A percentile compares a stretch with the other conserved stretches of the same genome.
Evolutionary conservation across 2,888 invertebrate genomes (phyloP).

Genomic region (Synergus umbraculus): DNA sequence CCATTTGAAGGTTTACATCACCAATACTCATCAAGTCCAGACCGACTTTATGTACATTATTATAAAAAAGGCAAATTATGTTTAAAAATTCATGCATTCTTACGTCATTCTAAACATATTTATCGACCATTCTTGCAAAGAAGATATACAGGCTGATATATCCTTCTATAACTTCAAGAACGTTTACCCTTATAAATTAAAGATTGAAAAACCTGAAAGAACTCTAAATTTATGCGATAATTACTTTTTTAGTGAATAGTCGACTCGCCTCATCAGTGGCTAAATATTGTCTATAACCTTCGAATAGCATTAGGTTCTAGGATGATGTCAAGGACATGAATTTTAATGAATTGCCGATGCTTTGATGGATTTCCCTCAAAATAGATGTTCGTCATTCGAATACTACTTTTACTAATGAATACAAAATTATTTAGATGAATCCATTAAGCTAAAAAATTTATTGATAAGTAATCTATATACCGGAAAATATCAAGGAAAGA

Average conservation of each 20-base stretch:
- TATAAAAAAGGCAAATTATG: background rate
- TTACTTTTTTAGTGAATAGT: background rate
- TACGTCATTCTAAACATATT: background rate
- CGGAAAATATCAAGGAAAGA: background rate
- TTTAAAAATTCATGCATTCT: background rate
- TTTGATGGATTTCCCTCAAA: background rate
- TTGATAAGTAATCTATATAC: background rate
- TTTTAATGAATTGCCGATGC: background rate
- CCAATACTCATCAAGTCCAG: background rate
- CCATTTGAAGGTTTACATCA: background rate
- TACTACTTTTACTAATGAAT: background rate
- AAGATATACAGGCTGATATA: background rate
- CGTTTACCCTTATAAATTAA: background rate
- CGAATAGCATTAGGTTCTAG: background rate
- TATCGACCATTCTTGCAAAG: background rate
- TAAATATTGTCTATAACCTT: background rate
- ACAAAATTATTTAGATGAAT: background rate
- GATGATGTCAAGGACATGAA: slow-evolving; percentile 8
- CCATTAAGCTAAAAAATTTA: too few species aligned
- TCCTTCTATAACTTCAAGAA: background rate
- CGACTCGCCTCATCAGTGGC: background rate
- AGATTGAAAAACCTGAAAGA: background rate
- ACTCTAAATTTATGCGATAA: background rate
- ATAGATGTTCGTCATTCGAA: background rate
- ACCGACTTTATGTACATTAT: background rate